These are phyloP conservation scores for Magallana nippona DNA, from an alignment of 2,888 invertebrate species.

Conservation along the genomic window DNA sequence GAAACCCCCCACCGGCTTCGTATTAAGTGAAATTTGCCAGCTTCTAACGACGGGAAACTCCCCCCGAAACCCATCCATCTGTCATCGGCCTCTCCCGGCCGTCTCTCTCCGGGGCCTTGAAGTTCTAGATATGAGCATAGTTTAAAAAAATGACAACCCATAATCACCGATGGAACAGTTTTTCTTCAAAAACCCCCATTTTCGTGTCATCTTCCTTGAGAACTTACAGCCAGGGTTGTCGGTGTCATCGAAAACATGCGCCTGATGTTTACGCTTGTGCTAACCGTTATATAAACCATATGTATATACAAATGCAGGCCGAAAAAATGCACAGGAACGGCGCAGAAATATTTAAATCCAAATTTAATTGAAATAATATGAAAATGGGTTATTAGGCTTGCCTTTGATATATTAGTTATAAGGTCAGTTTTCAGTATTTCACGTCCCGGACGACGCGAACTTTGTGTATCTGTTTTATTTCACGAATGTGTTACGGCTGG, in stretches of 20 bases:
- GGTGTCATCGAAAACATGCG: constrained; percentile 20
- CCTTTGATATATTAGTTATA: too few relatives aligned
- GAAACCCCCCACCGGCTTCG: neutral
- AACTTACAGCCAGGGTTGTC: neutral
- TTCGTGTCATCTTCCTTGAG: constrained; percentile 21
- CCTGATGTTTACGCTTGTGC: constrained; percentile 6
- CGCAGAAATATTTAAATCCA: neutral
- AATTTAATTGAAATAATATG: neutral
- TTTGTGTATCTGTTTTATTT: too few relatives aligned
- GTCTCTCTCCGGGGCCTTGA: neutral
- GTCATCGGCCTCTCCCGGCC: neutral
- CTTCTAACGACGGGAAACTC: neutral
- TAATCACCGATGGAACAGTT: constrained; percentile 7
- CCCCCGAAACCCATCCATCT: neutral
- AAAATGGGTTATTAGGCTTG: neutral
- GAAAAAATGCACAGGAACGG: constrained; percentile 13
- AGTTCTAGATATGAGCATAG: neutral
- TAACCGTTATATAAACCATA: constrained; percentile 25
- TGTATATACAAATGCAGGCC: constrained; percentile 18
- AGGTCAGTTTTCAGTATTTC: too few relatives aligned
- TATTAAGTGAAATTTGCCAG: neutral
- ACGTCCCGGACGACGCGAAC: too few relatives aligned
- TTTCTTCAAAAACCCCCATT: neutral
- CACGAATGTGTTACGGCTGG: neutral
- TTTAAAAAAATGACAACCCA: constrained; percentile 2